Base-by-base conservation (phyloP, 1,140 invertebrate species). In the Bombus pascuorum region DNA sequence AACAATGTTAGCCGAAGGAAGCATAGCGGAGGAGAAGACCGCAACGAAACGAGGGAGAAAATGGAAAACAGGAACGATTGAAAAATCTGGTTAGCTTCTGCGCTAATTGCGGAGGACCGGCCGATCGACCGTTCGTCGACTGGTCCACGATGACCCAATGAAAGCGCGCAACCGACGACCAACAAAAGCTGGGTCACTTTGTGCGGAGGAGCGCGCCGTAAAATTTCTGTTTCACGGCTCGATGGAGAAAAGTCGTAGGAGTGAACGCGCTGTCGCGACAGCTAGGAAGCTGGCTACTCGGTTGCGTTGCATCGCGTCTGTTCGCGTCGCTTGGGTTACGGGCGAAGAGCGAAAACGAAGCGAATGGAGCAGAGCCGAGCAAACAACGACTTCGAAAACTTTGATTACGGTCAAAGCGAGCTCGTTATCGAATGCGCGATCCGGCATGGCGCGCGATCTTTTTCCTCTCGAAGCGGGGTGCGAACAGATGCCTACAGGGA, bases 161-260 rank as follows among this genome's bases (percentile, higher is more conserved):
- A 92, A 90, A 88, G 83, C 85, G 83, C 78, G 66, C 85, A 72
- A 72, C 76, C 85, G 87, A 92, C 72, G 47, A 53, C 47, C 18
- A 8, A 53, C 47, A 87, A 90, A 90, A 87, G 88, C 86, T 81
- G 85, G 70, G 73, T 85, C 83, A 59, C 90, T 86, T 90, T 86
- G 90, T 88, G 79, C 66, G 57, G 47, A 62, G 59, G 28, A 62
- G 28, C 8, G 28, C 70, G 39, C 75, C 53, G 87, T 83, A 39
- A 89, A 88, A 83, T 68, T 74, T 53, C 44, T 47, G 84, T 79
- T 88, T 88, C 78, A 78, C 79, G 83, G 79, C 68, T 70, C 44
- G 47, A 53, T 70, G 80, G 68, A 72, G 62, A 83, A 86, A 86
- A 89, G 68, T 84, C 66, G 74, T 34, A 57, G 72, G 39, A 44